Evolutionary conservation across 2,797 vertebrate genomes (phyloP).

Genomic region (Melanogrammus aeglefinus): DNA sequence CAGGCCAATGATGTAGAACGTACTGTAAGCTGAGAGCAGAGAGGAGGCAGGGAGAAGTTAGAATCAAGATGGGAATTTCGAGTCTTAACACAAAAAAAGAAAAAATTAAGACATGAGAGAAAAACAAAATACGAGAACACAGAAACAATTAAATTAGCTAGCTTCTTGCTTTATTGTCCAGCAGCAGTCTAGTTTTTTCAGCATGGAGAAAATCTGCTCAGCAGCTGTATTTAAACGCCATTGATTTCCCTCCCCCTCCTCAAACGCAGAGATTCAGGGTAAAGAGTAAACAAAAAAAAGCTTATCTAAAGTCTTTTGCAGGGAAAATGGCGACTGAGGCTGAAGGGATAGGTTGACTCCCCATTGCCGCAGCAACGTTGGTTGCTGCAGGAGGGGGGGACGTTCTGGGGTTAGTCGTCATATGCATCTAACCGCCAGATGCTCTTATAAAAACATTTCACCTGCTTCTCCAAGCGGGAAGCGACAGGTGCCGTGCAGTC

Average conservation of each 20-base stretch:
- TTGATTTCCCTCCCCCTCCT: slow-evolving; percentile 44
- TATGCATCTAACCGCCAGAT: too few relatives aligned
- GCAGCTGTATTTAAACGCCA: slow-evolving; percentile 49
- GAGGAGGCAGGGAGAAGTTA: not conserved
- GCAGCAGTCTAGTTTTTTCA: slow-evolving; percentile 2
- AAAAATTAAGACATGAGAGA: slow-evolving; percentile 7
- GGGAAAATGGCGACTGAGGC: slow-evolving; percentile 44
- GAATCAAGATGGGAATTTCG: not conserved
- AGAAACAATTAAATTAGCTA: not conserved
- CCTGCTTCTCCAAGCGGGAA: too few relatives aligned
- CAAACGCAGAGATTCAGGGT: slow-evolving; percentile 38
- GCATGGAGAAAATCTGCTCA: slow-evolving; percentile 37
- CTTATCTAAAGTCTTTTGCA: slow-evolving; percentile 55
- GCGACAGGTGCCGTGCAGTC: too few relatives aligned
- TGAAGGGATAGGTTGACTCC: too few relatives aligned
- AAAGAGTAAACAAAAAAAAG: slow-evolving; percentile 55
- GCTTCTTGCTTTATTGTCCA: not conserved
- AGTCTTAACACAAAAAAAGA: not conserved
- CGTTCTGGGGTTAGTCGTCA: too few relatives aligned
- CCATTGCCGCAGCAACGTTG: too few relatives aligned
- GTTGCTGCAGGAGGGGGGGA: too few relatives aligned
- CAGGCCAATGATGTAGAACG: slow-evolving; percentile 96
- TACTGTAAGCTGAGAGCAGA: slow-evolving; percentile 85
- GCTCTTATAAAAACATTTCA: too few relatives aligned
- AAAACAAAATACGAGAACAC: not conserved